A percentile compares a stretch with the other conserved stretches of the same genome.
Conservation (phyloP, 1,140 invertebrate genomes). For the Mercenaria mercenaria region DNA sequence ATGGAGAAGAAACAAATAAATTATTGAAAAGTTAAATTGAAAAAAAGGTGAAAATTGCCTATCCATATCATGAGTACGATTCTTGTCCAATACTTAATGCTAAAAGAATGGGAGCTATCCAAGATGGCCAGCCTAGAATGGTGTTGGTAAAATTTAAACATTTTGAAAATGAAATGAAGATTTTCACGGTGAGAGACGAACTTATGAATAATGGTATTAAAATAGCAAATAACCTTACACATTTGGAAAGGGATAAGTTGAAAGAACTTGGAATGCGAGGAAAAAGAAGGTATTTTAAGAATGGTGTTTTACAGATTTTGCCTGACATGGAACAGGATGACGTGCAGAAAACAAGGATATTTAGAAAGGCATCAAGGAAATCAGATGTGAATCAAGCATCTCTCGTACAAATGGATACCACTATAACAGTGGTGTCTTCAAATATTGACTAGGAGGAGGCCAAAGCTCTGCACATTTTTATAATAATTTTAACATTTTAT, state of each 20-base stretch:
- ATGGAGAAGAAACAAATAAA: background rate
- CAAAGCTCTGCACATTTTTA: background rate
- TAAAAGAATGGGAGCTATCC: background rate
- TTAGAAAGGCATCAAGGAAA: background rate
- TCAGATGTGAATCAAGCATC: background rate
- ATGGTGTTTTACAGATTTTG: conserved; percentile 5
- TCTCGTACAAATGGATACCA: background rate
- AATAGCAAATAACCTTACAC: conserved; percentile 19
- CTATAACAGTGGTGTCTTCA: too few species aligned
- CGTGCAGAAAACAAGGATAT: background rate
- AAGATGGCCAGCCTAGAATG: conserved; percentile 37
- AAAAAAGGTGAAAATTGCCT: background rate
- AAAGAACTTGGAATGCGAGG: background rate
- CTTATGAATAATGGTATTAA: conserved; percentile 2
- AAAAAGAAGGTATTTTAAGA: conserved; percentile 16
- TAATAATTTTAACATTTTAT: background rate
- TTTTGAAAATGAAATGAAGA: conserved; percentile 1
- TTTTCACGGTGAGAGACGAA: conserved; percentile 9
- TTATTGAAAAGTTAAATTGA: background rate
- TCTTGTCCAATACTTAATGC: background rate
- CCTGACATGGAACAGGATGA: background rate
- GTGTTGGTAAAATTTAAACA: conserved; percentile 4
- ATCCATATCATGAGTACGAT: background rate
- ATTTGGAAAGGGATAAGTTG: background rate
- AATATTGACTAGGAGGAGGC: background rate